Conservation (phyloP, 2,888 invertebrate genomes). For the Ophion costatus region DNA sequence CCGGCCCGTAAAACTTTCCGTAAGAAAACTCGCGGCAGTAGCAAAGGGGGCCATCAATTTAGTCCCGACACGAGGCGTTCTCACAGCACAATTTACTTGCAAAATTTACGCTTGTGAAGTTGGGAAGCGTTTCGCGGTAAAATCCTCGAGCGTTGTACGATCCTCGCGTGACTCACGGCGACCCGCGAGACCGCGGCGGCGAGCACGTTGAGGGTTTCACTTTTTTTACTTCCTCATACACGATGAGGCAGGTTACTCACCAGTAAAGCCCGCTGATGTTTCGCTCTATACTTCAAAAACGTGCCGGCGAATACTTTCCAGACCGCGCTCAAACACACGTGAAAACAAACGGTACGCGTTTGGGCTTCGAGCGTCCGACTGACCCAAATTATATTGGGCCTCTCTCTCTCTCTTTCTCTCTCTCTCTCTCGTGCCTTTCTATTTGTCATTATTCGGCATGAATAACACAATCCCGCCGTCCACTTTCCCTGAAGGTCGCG, state of each 20-base stretch:
- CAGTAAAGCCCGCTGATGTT: conserved; percentile 36
- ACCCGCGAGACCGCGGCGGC: background rate
- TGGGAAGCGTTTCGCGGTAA: conserved; percentile 46
- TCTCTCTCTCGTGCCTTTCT: background rate
- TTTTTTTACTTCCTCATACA: conserved; percentile 61
- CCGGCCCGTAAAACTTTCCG: background rate
- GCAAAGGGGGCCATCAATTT: background rate
- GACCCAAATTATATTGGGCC: conserved; percentile 60
- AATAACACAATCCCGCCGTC: conserved; percentile 36
- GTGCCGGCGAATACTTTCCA: conserved; percentile 38
- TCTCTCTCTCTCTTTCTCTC: conserved; percentile 1
- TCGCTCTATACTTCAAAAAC: conserved; percentile 28
- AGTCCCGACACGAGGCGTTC: conserved; percentile 16
- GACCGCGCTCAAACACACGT: conserved; percentile 6
- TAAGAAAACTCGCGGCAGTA: background rate
- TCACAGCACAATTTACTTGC: conserved; percentile 42
- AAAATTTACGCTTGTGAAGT: conserved; percentile 39
- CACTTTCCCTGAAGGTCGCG: conserved; percentile 62
- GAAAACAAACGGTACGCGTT: conserved; percentile 32
- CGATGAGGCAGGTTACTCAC: conserved; percentile 51
- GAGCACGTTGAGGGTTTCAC: conserved; percentile 57
- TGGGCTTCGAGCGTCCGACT: conserved; percentile 61
- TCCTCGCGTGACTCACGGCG: conserved; percentile 55
- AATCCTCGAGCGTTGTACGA: conserved; percentile 28
- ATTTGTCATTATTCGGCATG: background rate